Evolutionary conservation across 2,113 vertebrate genomes (phyloP).

Genomic region (Paramisgurnus dabryanus): DNA sequence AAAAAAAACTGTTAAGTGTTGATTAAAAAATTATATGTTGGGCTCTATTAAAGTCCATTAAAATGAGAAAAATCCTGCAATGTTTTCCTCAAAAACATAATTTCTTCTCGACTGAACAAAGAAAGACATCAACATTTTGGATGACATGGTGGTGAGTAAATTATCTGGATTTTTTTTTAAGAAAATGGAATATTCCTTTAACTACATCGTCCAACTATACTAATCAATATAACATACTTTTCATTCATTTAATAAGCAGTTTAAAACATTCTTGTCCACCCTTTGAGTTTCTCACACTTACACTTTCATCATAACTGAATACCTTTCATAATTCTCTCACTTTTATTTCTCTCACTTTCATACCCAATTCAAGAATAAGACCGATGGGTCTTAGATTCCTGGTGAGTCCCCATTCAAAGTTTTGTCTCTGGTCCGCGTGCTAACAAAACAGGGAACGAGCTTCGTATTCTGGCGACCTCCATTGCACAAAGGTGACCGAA

Average conservation of each 20-base stretch:
- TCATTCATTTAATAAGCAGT: background rate
- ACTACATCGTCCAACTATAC: conserved; percentile 8
- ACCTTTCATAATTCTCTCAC: background rate
- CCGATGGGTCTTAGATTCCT: conserved; percentile 17
- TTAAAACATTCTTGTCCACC: conserved; percentile 3
- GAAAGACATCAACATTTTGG: no score
- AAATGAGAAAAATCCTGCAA: no score
- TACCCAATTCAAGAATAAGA: background rate
- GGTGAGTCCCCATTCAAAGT: conserved; percentile 60
- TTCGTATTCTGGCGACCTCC: conserved; percentile 82
- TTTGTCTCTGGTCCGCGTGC: conserved; percentile 76
- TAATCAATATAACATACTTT: background rate
- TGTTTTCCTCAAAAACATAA: no score
- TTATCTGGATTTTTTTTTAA: no score
- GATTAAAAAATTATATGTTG: no score
- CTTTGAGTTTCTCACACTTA: conserved; percentile 3
- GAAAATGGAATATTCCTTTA: no score
- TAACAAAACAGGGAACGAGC: conserved; percentile 77
- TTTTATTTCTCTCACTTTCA: background rate
- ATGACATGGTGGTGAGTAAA: no score
- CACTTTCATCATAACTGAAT: background rate
- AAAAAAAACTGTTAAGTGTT: no score
- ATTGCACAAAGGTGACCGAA: conserved; percentile 85
- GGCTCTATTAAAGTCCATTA: no score
- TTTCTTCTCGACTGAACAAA: no score